Conservation (phyloP, 2,797 vertebrate genomes). For the Amblyraja radiata region DNA sequence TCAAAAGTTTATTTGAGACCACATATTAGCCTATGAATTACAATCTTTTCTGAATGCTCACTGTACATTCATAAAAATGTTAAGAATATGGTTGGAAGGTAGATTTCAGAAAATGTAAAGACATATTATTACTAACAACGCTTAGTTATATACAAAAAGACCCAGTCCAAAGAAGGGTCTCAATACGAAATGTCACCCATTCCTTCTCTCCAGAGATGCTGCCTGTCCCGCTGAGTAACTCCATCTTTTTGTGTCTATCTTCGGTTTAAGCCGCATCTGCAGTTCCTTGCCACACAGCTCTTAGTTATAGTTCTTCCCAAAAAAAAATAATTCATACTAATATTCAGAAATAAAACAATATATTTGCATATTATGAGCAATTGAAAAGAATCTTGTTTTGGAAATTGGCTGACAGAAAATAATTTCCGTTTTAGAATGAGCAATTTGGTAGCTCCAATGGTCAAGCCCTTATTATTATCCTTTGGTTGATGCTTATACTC, state of each 20-base stretch:
- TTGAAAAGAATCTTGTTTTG: neutral
- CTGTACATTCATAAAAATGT: neutral
- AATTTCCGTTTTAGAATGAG: neutral
- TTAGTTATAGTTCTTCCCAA: too few species aligned
- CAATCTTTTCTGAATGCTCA: neutral
- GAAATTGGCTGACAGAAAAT: neutral
- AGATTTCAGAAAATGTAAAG: neutral
- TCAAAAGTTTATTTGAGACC: neutral
- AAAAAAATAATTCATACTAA: neutral
- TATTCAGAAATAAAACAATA: neutral
- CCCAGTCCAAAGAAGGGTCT: too few species aligned
- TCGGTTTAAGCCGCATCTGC: too few species aligned
- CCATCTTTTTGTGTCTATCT: too few species aligned
- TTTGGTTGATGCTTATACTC: neutral
- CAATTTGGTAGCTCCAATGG: neutral
- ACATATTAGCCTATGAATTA: neutral
- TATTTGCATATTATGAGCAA: neutral
- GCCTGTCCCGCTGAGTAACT: too few species aligned
- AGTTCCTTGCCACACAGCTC: too few species aligned
- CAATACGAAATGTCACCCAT: too few species aligned
- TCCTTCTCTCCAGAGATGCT: too few species aligned
- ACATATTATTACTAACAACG: neutral
- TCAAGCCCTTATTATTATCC: neutral
- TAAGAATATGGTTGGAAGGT: neutral
- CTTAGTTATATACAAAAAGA: neutral